A percentile compares a stretch with the other conserved stretches of the same genome.
Conservation (phyloP, 2,888 invertebrate genomes). For the Scaptomyza parva region DNA sequence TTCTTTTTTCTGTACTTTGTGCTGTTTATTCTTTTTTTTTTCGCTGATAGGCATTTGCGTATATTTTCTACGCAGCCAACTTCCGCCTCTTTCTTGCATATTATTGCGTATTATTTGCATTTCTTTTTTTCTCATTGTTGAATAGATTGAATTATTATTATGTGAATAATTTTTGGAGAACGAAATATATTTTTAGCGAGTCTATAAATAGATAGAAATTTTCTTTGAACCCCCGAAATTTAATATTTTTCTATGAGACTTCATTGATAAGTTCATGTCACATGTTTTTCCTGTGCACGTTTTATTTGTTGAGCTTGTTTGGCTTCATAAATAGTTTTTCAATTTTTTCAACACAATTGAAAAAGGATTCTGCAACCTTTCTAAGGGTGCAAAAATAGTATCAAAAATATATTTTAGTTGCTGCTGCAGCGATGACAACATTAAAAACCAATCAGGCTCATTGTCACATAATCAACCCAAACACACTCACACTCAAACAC, state of each 20-base stretch:
- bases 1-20: constrained; percentile 12
- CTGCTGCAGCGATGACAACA: constrained; percentile 40
- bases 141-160: constrained; percentile 28
- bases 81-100: constrained; percentile 15
- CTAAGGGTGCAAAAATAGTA: constrained; percentile 2
- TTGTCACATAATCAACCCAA: constrained; percentile 72
- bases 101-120: constrained; percentile 35
- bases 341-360: not conserved
- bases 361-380: constrained; percentile 1
- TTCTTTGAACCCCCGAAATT: not conserved
- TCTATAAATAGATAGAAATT: no score
- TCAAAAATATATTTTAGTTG: constrained; percentile 2
- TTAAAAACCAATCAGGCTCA: constrained; percentile 75
- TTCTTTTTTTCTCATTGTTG: constrained; percentile 24
- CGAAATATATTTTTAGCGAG: not conserved
- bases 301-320: constrained; percentile 6
- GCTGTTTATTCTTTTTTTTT: constrained; percentile 37
- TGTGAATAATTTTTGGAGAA: not conserved
- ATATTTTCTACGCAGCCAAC: constrained; percentile 2
- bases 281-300: constrained; percentile 1
- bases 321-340: not conserved
- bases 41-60: constrained; percentile 49
- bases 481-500: constrained; percentile 16
- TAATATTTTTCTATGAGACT: not conserved
- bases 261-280: not conserved